Conservation (phyloP, 2,797 vertebrate genomes). For the Neosilurus hyrtlii region DNA sequence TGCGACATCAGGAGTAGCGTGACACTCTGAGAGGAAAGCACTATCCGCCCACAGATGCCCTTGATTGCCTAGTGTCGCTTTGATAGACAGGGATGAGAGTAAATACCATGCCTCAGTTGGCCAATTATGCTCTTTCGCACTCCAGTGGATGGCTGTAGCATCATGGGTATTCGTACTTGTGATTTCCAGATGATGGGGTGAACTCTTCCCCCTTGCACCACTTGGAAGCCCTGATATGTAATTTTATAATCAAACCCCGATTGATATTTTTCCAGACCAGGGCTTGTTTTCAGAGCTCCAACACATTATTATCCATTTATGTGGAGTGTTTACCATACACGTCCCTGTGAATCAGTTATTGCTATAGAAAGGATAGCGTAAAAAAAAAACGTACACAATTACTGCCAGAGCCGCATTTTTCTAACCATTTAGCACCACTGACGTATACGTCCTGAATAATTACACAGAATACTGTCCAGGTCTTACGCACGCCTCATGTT, state of each 20-base stretch:
- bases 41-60: too few relatives aligned
- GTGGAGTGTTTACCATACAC: not conserved
- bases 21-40: too few relatives aligned
- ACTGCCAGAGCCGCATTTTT: not conserved
- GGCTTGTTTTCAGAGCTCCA: not conserved
- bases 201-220: too few relatives aligned
- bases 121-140: too few relatives aligned
- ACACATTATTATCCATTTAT: not conserved
- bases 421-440: not conserved
- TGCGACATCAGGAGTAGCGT: too few relatives aligned
- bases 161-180: too few relatives aligned
- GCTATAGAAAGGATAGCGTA: not conserved
- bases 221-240: not conserved
- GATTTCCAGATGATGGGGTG: too few relatives aligned
- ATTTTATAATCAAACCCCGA: not conserved
- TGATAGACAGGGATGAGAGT: too few relatives aligned
- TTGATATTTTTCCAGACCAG: not conserved
- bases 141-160: too few relatives aligned
- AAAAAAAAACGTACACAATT: not conserved
- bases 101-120: too few relatives aligned
- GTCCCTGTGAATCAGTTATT: not conserved
- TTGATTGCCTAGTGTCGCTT: too few relatives aligned
- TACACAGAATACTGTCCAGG: not conserved
- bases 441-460: not conserved
- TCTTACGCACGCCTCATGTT: not conserved